Percentiles rank a stretch among this genome's conserved stretches.
Evolutionary conservation across 2,888 invertebrate species (phyloP).

Genomic region (Harpagoxenus sublaevis): DNA sequence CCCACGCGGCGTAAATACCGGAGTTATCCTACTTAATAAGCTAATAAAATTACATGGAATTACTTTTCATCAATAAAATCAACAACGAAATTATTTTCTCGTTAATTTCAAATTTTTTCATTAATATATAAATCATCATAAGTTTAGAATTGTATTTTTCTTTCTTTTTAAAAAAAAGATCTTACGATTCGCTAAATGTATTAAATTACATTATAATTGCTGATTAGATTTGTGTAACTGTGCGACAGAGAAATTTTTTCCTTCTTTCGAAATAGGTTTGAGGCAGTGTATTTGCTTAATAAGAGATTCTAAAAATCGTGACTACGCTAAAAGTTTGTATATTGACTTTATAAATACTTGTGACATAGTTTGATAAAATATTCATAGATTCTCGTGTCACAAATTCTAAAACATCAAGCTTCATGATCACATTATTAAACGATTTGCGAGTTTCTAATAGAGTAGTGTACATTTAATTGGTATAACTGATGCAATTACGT

Average conservation of each 20-base stretch:
- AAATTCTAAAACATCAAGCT: constrained; percentile 15
- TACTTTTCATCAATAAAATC: background rate
- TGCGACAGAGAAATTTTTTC: background rate
- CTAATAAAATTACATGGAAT: background rate
- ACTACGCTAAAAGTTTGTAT: background rate
- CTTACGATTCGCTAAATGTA: background rate
- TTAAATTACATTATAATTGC: constrained; percentile 21
- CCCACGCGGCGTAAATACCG: no score
- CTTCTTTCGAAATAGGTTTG: background rate
- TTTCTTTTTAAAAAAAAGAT: background rate
- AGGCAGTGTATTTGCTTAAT: background rate
- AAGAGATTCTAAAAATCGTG: background rate
- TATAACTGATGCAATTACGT: constrained; percentile 27
- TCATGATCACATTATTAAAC: background rate
- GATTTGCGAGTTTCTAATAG: constrained; percentile 6
- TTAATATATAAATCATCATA: background rate
- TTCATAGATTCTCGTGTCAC: background rate
- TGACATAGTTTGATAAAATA: constrained; percentile 7
- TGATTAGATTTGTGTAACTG: background rate
- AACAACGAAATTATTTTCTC: background rate
- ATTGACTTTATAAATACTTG: constrained; percentile 31
- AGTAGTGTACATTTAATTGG: constrained; percentile 1
- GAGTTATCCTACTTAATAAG: background rate
- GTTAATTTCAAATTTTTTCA: background rate
- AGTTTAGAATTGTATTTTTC: background rate